These are phyloP conservation scores for Brachyptera putata DNA, from an alignment of 2,888 invertebrate species.

Conservation along the genomic window DNA sequence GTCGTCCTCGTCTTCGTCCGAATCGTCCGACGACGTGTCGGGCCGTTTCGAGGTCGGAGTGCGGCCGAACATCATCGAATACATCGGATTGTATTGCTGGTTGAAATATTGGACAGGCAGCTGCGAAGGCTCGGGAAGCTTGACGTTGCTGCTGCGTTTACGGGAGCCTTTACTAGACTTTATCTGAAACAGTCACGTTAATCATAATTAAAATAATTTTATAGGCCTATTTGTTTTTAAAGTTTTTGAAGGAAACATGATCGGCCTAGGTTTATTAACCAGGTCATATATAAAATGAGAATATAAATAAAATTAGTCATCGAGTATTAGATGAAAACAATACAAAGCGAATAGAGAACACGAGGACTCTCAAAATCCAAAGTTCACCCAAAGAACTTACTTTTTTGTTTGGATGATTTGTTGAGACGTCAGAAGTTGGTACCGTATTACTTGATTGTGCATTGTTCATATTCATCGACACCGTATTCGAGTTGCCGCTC, in stretches of 20 bases:
- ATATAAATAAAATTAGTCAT: too few species aligned
- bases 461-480: conserved; percentile 6
- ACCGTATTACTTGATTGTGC: conserved; percentile 14
- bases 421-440: background rate
- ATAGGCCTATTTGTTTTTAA: too few species aligned
- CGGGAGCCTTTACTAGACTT: too few species aligned
- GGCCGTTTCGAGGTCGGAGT: conserved; percentile 13
- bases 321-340: too few species aligned
- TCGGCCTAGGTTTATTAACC: too few species aligned
- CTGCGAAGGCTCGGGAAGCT: too few species aligned
- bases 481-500: conserved; percentile 8
- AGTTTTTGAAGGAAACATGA: background rate
- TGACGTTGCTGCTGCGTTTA: background rate
- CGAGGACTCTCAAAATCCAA: too few species aligned
- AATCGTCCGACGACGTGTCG: conserved; percentile 13
- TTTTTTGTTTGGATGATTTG: conserved; percentile 5
- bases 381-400: too few species aligned
- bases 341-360: too few species aligned
- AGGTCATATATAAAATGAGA: too few species aligned
- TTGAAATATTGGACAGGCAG: conserved; percentile 22
- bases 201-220: too few species aligned
- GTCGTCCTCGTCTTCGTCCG: conserved; percentile 10
- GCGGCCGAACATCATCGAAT: conserved; percentile 26
- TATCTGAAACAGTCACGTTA: too few species aligned
- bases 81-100: conserved; percentile 27